These are phyloP conservation scores for Porites rus DNA, from an alignment of 92 coral and sea anemone species.

Conservation along the genomic window DNA sequence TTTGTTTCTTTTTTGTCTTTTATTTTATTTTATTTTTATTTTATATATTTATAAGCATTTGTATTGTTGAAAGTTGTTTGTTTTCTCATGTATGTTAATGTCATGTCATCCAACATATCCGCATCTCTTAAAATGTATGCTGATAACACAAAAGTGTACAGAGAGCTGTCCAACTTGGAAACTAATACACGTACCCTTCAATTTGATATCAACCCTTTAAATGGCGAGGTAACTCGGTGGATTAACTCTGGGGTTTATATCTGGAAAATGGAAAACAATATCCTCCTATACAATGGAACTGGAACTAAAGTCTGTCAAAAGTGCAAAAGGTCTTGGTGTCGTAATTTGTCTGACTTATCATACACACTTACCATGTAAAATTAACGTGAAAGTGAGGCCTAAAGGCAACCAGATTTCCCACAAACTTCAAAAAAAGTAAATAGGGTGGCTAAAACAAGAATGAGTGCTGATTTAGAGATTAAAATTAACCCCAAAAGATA, in stretches of 20 bases:
- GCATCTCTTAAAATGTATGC: conserved; percentile 35
- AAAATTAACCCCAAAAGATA: too few species aligned
- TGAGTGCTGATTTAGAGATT: too few species aligned
- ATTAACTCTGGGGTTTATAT: too few species aligned
- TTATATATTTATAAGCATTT: too few species aligned
- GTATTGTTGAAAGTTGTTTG: neutral
- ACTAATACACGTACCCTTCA: conserved; percentile 19
- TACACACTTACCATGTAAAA: too few species aligned
- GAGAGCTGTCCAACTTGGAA: conserved; percentile 33
- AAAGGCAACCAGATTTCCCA: too few species aligned
- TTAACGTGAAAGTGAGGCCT: too few species aligned
- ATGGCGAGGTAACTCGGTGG: neutral
- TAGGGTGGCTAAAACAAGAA: too few species aligned
- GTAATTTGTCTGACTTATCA: conserved; percentile 9
- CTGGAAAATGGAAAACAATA: neutral
- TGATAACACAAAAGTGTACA: conserved; percentile 43
- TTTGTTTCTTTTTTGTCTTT: too few species aligned
- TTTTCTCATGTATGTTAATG: conserved; percentile 44
- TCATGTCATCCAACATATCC: conserved; percentile 12
- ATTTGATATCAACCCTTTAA: conserved; percentile 10
- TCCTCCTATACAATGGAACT: conserved; percentile 18
- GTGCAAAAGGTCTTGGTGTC: conserved; percentile 16
- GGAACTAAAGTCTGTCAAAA: conserved; percentile 26
- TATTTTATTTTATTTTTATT: too few species aligned
- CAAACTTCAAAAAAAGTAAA: too few species aligned